Evolutionary conservation across 2,888 invertebrate genomes (phyloP).

Genomic region (Leptinotarsa haldemani): DNA sequence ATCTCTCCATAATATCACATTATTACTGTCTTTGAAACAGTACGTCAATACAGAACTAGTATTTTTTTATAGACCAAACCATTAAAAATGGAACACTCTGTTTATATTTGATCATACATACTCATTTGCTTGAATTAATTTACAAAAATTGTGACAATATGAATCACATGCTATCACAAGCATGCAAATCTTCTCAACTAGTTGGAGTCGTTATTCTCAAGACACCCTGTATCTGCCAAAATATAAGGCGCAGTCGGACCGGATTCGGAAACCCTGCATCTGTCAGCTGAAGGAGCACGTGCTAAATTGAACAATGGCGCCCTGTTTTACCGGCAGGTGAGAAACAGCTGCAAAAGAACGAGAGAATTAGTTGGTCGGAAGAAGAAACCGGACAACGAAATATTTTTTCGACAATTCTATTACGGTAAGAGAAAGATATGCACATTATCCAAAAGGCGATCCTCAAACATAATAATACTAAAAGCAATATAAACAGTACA

Average conservation of each 20-base stretch:
- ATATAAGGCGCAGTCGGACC: conserved; percentile 4
- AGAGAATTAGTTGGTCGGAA: conserved; percentile 17
- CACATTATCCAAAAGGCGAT: no score
- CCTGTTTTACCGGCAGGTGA: conserved; percentile 44
- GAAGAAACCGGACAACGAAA: conserved; percentile 15
- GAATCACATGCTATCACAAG: background rate
- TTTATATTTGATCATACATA: no score
- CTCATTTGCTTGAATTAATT: no score
- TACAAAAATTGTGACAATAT: no score
- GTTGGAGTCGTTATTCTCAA: background rate
- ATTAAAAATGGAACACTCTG: no score
- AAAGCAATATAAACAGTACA: no score
- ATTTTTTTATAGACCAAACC: no score
- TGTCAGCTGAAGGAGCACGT: conserved; percentile 38
- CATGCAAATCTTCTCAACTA: no score
- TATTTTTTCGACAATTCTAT: background rate
- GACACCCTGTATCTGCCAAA: conserved; percentile 1
- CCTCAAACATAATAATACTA: no score
- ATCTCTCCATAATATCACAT: no score
- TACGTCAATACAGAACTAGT: no score
- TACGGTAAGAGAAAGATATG: background rate
- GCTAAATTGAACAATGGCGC: conserved; percentile 44
- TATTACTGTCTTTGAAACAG: no score
- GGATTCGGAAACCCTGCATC: conserved; percentile 26
- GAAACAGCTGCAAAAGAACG: conserved; percentile 40